Base-by-base conservation (phyloP, 1,140 invertebrate species). In the Neuroterus valhalla region DNA sequence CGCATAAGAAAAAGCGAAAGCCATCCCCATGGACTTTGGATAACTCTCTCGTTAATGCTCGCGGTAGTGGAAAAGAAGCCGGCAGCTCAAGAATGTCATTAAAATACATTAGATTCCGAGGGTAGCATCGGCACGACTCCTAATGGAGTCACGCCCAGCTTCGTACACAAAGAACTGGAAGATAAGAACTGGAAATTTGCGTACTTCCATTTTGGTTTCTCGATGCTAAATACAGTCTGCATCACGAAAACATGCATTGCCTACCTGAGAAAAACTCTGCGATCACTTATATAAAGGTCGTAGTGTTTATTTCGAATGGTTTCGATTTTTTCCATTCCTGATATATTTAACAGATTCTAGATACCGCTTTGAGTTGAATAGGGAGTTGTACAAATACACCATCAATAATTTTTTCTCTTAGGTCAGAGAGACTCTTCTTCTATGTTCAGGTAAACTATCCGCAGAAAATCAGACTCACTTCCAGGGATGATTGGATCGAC, bases 1-100 rank as follows among this genome's bases (percentile, higher is more conserved):
- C 72, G 78, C 81, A 77, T 85, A 77, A 75, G 78, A 62, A 62
- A 62, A 62, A 15, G 21, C 8, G 10, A 3, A 21, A 62, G 21
- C 52, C 52, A 62, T 62, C 52, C 52, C 52, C 52, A 62, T 62
- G 23, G 21, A 62, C 52, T 62, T 62, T 62, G 23, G 80, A 43
- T 82, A 85, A 84, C 81, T 85, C 85, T 84, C 80, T 81, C 79
- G 80, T 77, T 84, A 86, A 85, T 85, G 80, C 81, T 81, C 76
- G 78, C 82, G 71, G 77, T 72, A 78, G 76, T 72, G 21, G 48
- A 67, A 69, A 45, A 70, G 55, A 68, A 69, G 62, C 68, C 66
- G 19, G 38, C 72, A 70, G 71, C 69, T 78, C 67, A 82, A 83
- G 82, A 82, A 84, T 79, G 75, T 77, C 78, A 84, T 83, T 84